Conservation (phyloP, 2,113 vertebrate genomes). For the Aegypius monachus region DNA sequence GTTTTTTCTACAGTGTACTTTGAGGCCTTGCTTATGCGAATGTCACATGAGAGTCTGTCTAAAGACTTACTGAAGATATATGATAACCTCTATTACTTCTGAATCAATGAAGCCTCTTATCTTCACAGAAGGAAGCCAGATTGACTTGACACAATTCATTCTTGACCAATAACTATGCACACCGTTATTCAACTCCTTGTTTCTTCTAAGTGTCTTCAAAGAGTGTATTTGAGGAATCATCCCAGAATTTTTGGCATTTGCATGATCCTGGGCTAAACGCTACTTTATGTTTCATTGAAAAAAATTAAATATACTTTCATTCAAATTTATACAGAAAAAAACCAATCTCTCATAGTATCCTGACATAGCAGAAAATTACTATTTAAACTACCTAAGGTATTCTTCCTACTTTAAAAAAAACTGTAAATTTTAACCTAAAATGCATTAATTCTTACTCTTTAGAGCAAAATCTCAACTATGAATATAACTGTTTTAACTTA, state of each 20-base stretch:
- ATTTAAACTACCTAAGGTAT: neutral
- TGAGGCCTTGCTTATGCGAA: neutral
- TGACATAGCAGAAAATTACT: neutral
- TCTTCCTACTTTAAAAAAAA: neutral
- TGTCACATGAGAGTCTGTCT: conserved; percentile 14
- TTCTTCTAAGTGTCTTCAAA: neutral
- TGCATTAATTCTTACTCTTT: neutral
- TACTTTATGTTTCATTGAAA: neutral
- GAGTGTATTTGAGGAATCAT: neutral
- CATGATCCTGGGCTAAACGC: neutral
- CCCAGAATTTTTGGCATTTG: neutral
- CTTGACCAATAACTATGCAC: neutral
- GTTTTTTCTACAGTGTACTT: neutral
- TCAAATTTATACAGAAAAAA: neutral
- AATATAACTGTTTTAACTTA: neutral
- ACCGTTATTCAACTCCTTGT: neutral
- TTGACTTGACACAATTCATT: conserved; percentile 22
- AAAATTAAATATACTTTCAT: neutral
- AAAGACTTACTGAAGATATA: neutral
- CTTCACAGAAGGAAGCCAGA: conserved; percentile 37
- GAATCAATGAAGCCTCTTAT: conserved; percentile 3
- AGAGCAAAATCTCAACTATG: neutral
- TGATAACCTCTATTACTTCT: conserved; percentile 36
- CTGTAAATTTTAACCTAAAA: neutral
- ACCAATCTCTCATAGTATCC: neutral